Percentiles rank a stretch among this genome's conserved stretches.
Evolutionary conservation across 2,888 invertebrate species (phyloP).

Genomic region (Branchellion lobata): DNA sequence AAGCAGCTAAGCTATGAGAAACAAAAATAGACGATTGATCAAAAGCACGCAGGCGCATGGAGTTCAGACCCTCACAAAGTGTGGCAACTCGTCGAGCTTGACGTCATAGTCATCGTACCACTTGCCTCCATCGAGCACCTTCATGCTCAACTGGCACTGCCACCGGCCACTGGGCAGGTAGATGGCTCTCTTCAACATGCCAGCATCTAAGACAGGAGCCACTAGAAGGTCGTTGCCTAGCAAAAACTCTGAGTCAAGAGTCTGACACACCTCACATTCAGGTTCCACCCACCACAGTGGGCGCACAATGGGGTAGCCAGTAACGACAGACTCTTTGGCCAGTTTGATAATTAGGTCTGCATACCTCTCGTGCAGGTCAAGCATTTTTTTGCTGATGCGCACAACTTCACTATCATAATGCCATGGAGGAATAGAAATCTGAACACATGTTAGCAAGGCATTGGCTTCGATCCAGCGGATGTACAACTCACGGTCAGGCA

Average conservation of each 20-base stretch:
- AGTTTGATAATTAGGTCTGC: conserved; percentile 53
- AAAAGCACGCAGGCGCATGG: too few species aligned
- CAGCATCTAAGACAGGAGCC: conserved; percentile 59
- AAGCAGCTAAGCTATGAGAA: background rate
- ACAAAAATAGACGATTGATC: background rate
- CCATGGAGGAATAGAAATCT: conserved; percentile 85
- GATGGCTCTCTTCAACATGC: conserved; percentile 55
- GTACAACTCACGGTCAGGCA: conserved; percentile 64
- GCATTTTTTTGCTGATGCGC: conserved; percentile 51
- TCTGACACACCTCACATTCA: conserved; percentile 71
- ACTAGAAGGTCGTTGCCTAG: conserved; percentile 58
- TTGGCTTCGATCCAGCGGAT: conserved; percentile 82
- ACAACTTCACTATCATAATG: conserved; percentile 73
- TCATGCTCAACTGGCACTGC: conserved; percentile 36
- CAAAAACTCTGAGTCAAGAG: conserved; percentile 72
- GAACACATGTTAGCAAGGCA: conserved; percentile 85
- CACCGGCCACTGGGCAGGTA: conserved; percentile 54
- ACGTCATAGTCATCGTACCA: conserved; percentile 42
- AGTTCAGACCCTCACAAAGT: conserved; percentile 30
- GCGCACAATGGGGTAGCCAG: conserved; percentile 77
- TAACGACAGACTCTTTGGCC: conserved; percentile 53
- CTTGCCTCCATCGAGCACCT: conserved; percentile 40
- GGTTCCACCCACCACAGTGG: conserved; percentile 88
- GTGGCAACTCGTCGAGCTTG: conserved; percentile 47
- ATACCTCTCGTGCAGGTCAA: conserved; percentile 48